A percentile compares a stretch with the other conserved stretches of the same genome.
Conservation (phyloP, 2,113 vertebrate species). For the Pungitius pungitius region DNA sequence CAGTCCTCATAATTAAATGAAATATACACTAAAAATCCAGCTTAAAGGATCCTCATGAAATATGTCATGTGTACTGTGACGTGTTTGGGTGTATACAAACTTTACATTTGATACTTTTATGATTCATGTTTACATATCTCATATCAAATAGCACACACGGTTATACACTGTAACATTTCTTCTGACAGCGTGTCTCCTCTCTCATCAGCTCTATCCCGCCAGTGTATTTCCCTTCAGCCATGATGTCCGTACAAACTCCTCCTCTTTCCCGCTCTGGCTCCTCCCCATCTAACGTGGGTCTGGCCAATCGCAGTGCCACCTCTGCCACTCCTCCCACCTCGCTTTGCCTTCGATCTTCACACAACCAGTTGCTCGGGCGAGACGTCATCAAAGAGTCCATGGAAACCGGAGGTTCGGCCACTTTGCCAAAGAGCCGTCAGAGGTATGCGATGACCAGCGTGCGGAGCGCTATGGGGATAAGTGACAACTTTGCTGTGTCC, state of each 20-base stretch:
- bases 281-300: constrained; percentile 80
- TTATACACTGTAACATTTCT: neutral
- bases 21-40: neutral
- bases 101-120: neutral
- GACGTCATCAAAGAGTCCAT: constrained; percentile 88
- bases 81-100: neutral
- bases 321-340: constrained; percentile 87
- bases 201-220: constrained; percentile 41
- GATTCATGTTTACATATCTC: neutral
- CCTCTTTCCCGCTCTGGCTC: constrained; percentile 80
- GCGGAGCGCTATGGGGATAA: constrained; percentile 90
- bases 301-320: constrained; percentile 84
- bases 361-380: constrained; percentile 91
- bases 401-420: constrained; percentile 85
- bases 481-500: constrained; percentile 80
- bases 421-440: constrained; percentile 91
- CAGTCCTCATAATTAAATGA: neutral
- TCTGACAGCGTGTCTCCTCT: constrained; percentile 26
- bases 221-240: constrained; percentile 66
- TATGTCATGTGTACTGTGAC: neutral
- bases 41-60: neutral
- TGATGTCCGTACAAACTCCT: constrained; percentile 91
- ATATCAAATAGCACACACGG: neutral
- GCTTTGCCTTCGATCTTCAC: constrained; percentile 92
- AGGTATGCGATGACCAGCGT: constrained; percentile 91